phyloP scores from a whole-genome alignment of 2,888 invertebrate genomes.

The Tipula unca region DNA sequence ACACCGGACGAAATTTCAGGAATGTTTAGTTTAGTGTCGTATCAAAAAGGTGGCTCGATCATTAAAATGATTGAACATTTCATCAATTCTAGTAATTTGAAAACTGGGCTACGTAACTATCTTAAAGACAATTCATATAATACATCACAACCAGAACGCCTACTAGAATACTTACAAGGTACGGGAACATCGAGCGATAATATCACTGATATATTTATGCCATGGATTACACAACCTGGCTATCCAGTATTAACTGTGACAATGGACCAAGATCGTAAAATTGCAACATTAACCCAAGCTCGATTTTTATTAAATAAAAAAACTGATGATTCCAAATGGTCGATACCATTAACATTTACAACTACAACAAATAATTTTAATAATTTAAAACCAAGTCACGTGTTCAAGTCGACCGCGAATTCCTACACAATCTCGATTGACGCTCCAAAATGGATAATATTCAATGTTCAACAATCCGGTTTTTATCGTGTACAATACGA shows the following conservation, averaged over 20 bases:
- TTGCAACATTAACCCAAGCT: not conserved
- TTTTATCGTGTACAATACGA: slow-evolving; percentile 63
- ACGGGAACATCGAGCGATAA: slow-evolving; percentile 29
- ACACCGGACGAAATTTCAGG: slow-evolving; percentile 49
- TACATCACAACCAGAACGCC: slow-evolving; percentile 41
- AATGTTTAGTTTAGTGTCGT: slow-evolving; percentile 59
- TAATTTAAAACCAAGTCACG: not conserved
- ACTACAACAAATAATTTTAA: slow-evolving; percentile 30
- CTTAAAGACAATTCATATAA: slow-evolving; percentile 40
- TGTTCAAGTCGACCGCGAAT: not conserved
- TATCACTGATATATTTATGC: slow-evolving; percentile 25
- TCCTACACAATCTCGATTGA: not conserved
- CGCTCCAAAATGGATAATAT: slow-evolving; percentile 46
- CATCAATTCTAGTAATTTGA: slow-evolving; percentile 47
- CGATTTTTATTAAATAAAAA: slow-evolving; percentile 30
- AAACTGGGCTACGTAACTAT: slow-evolving; percentile 48
- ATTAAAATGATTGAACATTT: slow-evolving; percentile 61
- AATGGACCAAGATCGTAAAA: not conserved
- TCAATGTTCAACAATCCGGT: slow-evolving; percentile 53
- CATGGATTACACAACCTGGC: slow-evolving; percentile 52
- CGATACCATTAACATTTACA: slow-evolving; percentile 39
- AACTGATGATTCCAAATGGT: slow-evolving; percentile 31
- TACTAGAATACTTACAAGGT: slow-evolving; percentile 43
- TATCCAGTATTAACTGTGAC: slow-evolving; percentile 51
- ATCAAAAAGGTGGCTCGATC: slow-evolving; percentile 56